phyloP scores from a whole-genome alignment of 2,113 vertebrate species.

The Psophia crepitans region DNA sequence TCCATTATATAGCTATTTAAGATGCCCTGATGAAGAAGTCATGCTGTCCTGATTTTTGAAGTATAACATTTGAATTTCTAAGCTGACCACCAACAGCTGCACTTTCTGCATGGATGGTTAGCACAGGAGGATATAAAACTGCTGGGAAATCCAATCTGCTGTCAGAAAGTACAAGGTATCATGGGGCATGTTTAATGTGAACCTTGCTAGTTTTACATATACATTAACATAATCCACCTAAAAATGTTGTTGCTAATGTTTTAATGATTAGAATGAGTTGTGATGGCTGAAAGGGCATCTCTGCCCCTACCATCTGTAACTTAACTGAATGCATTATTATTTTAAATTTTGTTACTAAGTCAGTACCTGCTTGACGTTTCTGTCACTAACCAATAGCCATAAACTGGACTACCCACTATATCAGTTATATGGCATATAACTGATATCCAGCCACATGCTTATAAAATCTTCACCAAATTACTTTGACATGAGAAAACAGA shows the following conservation, averaged over 20 bases:
- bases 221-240: neutral
- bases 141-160: neutral
- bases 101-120: constrained; percentile 9
- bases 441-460: neutral
- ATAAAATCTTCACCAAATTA: neutral
- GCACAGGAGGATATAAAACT: neutral
- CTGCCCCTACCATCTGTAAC: neutral
- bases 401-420: neutral
- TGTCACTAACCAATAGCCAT: neutral
- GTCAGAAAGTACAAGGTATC: neutral
- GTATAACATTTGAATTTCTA: constrained; percentile 26
- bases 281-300: neutral
- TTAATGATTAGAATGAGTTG: neutral
- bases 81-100: constrained; percentile 7
- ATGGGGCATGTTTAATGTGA: neutral
- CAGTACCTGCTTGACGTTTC: neutral
- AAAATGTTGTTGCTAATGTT: neutral
- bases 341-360: neutral
- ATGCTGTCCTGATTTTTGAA: constrained; percentile 10
- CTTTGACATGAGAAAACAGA: neutral
- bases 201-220: neutral
- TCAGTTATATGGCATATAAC: neutral
- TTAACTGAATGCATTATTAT: neutral
- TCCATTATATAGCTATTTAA: neutral
- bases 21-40: neutral